phyloP scores from a whole-genome alignment of 2,888 invertebrate genomes.

The Arctia plantaginis region DNA sequence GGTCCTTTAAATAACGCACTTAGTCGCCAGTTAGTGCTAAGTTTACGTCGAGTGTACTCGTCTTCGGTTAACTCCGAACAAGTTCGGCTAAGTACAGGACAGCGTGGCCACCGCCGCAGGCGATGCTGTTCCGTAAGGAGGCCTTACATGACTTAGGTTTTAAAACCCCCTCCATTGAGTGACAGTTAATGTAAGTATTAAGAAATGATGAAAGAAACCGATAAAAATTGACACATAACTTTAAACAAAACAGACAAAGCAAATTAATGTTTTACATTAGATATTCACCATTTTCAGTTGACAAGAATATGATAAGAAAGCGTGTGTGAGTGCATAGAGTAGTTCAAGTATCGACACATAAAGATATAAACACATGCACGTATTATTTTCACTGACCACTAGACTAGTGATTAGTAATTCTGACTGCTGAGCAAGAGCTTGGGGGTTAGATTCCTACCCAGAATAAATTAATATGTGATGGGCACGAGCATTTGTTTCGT shows the following conservation, averaged over 20 bases:
- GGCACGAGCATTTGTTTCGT: too few relatives aligned
- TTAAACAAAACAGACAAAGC: not conserved
- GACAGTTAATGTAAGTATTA: not conserved
- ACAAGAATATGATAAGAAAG: too few relatives aligned
- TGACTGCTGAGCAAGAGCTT: too few relatives aligned
- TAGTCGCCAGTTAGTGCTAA: conserved; percentile 60
- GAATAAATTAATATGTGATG: too few relatives aligned
- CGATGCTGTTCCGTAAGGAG: conserved; percentile 20
- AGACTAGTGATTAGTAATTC: too few relatives aligned
- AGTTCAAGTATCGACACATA: too few relatives aligned
- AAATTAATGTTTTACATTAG: not conserved
- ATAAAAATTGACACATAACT: not conserved
- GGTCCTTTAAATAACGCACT: conserved; percentile 64
- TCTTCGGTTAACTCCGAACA: conserved; percentile 50
- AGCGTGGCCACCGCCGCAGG: conserved; percentile 37
- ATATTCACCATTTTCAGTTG: too few relatives aligned
- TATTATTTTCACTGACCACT: too few relatives aligned
- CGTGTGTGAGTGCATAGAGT: too few relatives aligned
- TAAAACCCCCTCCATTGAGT: conserved; percentile 20
- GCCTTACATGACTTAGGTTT: conserved; percentile 39
- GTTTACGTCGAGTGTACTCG: conserved; percentile 64
- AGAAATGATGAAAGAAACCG: not conserved
- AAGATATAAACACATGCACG: too few relatives aligned
- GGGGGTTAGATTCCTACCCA: too few relatives aligned
- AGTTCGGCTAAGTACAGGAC: conserved; percentile 51